Evolutionary conservation across 2,888 invertebrate species (phyloP).

Genomic region (Phorcus lineatus): DNA sequence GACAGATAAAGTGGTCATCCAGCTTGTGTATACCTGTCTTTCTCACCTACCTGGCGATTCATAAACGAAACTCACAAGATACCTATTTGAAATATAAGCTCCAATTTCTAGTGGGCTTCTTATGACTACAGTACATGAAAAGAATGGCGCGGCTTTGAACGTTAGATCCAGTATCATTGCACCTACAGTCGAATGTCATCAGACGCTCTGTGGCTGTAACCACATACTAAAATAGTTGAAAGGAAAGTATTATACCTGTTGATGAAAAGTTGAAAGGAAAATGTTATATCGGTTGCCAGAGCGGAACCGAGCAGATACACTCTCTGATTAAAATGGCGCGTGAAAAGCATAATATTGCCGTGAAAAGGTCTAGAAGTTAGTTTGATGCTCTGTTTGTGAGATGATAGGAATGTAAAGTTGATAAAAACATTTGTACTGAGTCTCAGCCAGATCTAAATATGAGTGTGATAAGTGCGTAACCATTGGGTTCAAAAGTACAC

Average conservation of each 20-base stretch:
- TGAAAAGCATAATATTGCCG: too few species aligned
- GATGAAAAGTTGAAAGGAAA: too few species aligned
- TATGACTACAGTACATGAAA: background rate
- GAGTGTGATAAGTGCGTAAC: too few species aligned
- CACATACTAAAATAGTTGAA: background rate
- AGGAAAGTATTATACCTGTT: background rate
- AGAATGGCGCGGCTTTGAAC: background rate
- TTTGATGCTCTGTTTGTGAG: too few species aligned
- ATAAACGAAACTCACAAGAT: background rate
- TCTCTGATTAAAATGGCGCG: too few species aligned
- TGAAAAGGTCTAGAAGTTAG: too few species aligned
- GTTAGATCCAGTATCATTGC: background rate
- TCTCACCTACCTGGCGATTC: background rate
- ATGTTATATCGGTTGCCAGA: too few species aligned
- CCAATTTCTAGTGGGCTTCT: background rate
- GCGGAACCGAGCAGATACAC: too few species aligned
- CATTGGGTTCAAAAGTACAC: too few species aligned
- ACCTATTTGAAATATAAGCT: background rate
- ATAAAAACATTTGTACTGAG: too few species aligned
- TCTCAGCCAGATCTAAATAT: too few species aligned
- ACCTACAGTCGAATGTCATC: background rate
- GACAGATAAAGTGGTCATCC: background rate
- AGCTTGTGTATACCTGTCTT: background rate
- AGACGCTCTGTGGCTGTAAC: background rate
- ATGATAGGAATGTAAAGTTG: too few species aligned